phyloP scores from a whole-genome alignment of 92 coral and sea anemone genomes.

The Plumapathes pennacea region DNA sequence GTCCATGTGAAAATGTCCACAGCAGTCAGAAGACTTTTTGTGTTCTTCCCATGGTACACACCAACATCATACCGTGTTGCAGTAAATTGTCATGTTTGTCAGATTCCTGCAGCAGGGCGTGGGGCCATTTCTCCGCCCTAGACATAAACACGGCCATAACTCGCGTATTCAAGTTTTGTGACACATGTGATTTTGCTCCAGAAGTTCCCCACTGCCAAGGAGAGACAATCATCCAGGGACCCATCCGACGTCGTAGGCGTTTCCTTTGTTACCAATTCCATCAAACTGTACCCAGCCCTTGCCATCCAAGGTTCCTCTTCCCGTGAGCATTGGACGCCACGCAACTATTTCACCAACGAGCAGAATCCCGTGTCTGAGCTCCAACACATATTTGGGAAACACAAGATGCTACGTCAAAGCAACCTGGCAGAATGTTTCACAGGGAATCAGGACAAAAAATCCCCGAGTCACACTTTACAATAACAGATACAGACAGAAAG shows the following conservation, averaged over 20 bases:
- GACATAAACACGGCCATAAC: conserved; percentile 51
- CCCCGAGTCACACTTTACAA: no score
- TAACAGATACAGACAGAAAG: no score
- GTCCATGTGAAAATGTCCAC: no score
- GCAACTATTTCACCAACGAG: conserved; percentile 31
- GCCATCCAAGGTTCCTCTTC: conserved; percentile 44
- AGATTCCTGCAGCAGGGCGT: no score
- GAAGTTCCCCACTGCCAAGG: conserved; percentile 32
- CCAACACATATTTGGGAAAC: conserved; percentile 33
- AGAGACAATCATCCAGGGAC: conserved; percentile 46
- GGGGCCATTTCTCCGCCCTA: conserved; percentile 53
- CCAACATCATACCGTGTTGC: no score
- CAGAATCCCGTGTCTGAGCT: conserved; percentile 32
- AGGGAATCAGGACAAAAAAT: no score
- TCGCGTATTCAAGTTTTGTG: conserved; percentile 30
- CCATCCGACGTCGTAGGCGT: conserved; percentile 39
- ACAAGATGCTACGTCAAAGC: conserved; percentile 12
- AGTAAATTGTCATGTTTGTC: no score
- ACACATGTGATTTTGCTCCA: conserved; percentile 48
- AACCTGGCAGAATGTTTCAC: no score
- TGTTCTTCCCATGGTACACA: no score
- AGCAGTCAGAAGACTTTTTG: no score
- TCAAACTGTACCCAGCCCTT: conserved; percentile 23
- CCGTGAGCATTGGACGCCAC: conserved; percentile 35
- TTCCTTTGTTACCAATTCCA: conserved; percentile 29